Percentiles rank a stretch among this genome's conserved stretches.
These are phyloP conservation scores for Drosophila kikkawai DNA, from an alignment of 1,140 invertebrate genomes.

Conservation along the genomic window DNA sequence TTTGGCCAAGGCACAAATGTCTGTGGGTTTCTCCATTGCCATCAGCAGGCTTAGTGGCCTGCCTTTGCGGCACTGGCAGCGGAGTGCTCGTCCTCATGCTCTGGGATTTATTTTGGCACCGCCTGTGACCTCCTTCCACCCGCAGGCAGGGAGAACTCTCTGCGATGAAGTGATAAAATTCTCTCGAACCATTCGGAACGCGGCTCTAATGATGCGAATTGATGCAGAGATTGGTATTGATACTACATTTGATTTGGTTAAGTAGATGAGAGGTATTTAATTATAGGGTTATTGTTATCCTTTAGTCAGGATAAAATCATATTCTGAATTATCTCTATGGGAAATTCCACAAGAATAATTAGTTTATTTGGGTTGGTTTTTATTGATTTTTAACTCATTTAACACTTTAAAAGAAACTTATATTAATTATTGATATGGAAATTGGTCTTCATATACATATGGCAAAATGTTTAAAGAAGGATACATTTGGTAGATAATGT, in stretches of 20 bases:
- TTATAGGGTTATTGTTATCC: neutral
- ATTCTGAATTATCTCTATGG: too few relatives aligned
- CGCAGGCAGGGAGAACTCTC: slow-evolving; percentile 1
- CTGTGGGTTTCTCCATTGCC: slow-evolving; percentile 55
- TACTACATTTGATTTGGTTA: slow-evolving; percentile 2
- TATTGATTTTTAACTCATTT: too few relatives aligned
- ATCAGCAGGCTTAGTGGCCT: slow-evolving; percentile 42
- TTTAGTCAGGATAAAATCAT: neutral
- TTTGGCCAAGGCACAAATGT: slow-evolving; percentile 59
- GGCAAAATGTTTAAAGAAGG: too few relatives aligned
- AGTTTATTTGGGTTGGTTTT: too few relatives aligned
- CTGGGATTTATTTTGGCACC: slow-evolving; percentile 59
- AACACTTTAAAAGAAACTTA: too few relatives aligned
- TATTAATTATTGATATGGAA: too few relatives aligned
- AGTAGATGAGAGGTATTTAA: neutral
- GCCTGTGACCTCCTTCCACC: slow-evolving; percentile 15
- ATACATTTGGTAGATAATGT: too few relatives aligned
- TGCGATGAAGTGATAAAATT: slow-evolving; percentile 46
- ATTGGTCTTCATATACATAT: too few relatives aligned
- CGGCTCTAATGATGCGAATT: slow-evolving; percentile 12
- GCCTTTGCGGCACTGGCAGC: slow-evolving; percentile 23
- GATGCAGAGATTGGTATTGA: slow-evolving; percentile 11
- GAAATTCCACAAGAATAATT: too few relatives aligned
- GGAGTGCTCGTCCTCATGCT: slow-evolving; percentile 24
- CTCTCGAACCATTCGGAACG: slow-evolving; percentile 18